These are phyloP conservation scores for Pseudomugil tenellus DNA, from an alignment of 2,797 vertebrate species.

Conservation along the genomic window DNA sequence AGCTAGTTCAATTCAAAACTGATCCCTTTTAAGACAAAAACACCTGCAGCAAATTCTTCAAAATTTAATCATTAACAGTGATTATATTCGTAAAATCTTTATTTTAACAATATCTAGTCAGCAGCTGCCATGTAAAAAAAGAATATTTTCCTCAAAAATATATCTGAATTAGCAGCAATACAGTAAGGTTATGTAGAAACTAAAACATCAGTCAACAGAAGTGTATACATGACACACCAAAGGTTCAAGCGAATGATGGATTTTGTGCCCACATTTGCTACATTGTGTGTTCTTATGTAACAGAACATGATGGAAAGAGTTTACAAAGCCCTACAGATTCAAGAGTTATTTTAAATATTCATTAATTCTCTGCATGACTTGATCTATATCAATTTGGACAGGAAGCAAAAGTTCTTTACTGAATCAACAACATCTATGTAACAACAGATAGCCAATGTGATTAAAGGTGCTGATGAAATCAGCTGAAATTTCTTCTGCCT, in stretches of 20 bases:
- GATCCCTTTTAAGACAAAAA: background rate
- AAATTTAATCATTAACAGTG: background rate
- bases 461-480: constrained; percentile 59
- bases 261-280: constrained; percentile 20
- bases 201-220: background rate
- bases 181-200: too few species aligned
- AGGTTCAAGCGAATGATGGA: background rate
- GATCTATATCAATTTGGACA: constrained; percentile 55
- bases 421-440: constrained; percentile 51
- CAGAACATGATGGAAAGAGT: constrained; percentile 8
- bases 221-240: background rate
- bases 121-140: background rate
- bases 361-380: constrained; percentile 33
- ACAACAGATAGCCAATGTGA: constrained; percentile 38
- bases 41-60: background rate
- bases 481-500: constrained; percentile 44
- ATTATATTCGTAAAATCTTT: background rate
- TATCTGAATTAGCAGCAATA: too few species aligned
- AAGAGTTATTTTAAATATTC: constrained; percentile 48
- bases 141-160: too few species aligned
- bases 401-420: constrained; percentile 39
- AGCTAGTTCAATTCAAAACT: background rate
- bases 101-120: background rate
- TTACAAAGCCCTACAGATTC: constrained; percentile 15
- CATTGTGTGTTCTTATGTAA: constrained; percentile 13